Conservation (phyloP, 2,888 invertebrate genomes). For the Choreutis nemorana region DNA sequence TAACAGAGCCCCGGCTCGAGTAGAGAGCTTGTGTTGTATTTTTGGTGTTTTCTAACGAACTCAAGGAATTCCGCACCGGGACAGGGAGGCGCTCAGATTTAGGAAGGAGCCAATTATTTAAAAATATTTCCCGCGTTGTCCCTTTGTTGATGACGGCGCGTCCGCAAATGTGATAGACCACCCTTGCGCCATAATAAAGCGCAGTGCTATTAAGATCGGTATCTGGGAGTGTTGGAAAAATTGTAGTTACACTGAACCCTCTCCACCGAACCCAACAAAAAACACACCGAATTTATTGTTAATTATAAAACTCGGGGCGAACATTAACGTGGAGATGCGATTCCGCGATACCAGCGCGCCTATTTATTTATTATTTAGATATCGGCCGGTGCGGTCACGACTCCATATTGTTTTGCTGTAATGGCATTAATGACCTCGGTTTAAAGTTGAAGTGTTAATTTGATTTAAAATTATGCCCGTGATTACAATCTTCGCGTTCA, state of each 20-base stretch:
- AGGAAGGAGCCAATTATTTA: no score
- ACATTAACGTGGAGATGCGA: constrained; percentile 60
- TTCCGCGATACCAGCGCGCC: constrained; percentile 45
- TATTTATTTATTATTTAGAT: constrained; percentile 67
- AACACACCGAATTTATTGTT: constrained; percentile 64
- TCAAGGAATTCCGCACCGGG: constrained; percentile 33
- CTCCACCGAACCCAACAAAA: constrained; percentile 37
- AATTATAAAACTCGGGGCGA: constrained; percentile 62
- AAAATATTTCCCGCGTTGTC: no score
- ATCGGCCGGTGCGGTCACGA: constrained; percentile 59
- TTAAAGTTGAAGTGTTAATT: constrained; percentile 67
- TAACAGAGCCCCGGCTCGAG: constrained; percentile 46
- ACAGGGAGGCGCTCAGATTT: no score
- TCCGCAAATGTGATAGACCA: no score
- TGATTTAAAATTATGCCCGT: constrained; percentile 62
- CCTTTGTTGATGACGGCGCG: no score
- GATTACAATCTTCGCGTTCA: constrained; percentile 59
- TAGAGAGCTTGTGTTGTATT: constrained; percentile 38
- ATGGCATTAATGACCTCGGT: constrained; percentile 63
- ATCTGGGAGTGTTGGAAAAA: constrained; percentile 48
- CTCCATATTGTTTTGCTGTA: constrained; percentile 61
- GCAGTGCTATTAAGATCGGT: constrained; percentile 51
- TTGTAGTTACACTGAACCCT: constrained; percentile 38
- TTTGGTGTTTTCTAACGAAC: constrained; percentile 50
- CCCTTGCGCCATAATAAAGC: constrained; percentile 18